phyloP scores from a whole-genome alignment of 2,888 invertebrate species.

The Latheticus oryzae region DNA sequence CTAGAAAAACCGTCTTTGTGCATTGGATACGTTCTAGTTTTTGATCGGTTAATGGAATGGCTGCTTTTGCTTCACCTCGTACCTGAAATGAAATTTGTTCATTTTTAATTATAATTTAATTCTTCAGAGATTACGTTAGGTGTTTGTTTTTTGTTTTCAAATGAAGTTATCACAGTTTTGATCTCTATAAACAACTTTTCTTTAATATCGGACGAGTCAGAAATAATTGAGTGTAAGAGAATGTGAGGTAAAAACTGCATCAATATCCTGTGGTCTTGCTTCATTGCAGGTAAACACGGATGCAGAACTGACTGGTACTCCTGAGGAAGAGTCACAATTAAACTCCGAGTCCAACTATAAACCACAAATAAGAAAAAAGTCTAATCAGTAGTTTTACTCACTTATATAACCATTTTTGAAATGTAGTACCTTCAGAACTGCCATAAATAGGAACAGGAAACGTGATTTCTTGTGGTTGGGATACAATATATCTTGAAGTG shows the following conservation, averaged over 20 bases:
- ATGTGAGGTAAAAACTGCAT: slow-evolving; percentile 83
- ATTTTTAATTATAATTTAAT: no score
- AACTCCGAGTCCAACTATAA: slow-evolving; percentile 76
- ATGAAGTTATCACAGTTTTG: slow-evolving; percentile 67
- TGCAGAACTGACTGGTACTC: slow-evolving; percentile 73
- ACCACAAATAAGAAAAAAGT: slow-evolving; percentile 2
- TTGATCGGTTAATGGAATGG: slow-evolving; percentile 46
- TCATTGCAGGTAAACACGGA: slow-evolving; percentile 80
- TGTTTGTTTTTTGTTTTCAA: slow-evolving; percentile 31
- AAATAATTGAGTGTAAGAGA: slow-evolving; percentile 73
- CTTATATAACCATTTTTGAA: slow-evolving; percentile 81
- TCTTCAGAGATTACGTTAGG: slow-evolving; percentile 3
- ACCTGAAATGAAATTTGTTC: not conserved
- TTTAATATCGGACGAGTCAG: slow-evolving; percentile 64
- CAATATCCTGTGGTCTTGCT: slow-evolving; percentile 77
- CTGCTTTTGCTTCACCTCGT: no score
- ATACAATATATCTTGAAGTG: slow-evolving; percentile 73
- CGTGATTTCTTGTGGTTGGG: slow-evolving; percentile 57
- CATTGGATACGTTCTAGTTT: no score
- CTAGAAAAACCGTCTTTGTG: slow-evolving; percentile 77
- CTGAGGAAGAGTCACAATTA: slow-evolving; percentile 73
- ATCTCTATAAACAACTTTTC: slow-evolving; percentile 69
- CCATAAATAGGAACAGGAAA: slow-evolving; percentile 71
- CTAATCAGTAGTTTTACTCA: slow-evolving; percentile 59
- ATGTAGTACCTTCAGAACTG: slow-evolving; percentile 73